Base-by-base conservation (phyloP, 2,888 invertebrate species). In the Epinotia brunnichana region DNA sequence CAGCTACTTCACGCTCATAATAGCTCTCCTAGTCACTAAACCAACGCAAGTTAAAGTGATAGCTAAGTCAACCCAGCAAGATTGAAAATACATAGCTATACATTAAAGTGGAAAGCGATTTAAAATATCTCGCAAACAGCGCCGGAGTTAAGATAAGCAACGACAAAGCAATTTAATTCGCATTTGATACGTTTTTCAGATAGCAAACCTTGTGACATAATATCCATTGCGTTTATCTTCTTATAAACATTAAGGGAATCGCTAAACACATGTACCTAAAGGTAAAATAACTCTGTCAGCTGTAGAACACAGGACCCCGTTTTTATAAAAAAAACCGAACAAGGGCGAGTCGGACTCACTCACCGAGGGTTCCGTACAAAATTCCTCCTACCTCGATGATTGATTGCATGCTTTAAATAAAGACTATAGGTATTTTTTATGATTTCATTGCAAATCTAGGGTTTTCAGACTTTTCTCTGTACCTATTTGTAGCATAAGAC, bases 81-180 rank as follows among this genome's bases (percentile, higher is more conserved):
- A 29, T 57, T 29, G 29, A 57, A 57, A 35, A n/a, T 57, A 5
- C 13, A 1, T 56, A 13, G 2, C 13, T 13, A 1, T 15, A 24
- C 29, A 9, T 29, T 13, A 9, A 13, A 19, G 17, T 19, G 19
- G 15, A 41, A 41, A 60, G 21, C 41, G 21, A 39, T 60, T 60
- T 60, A 48, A 24, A 62, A 24, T 29, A 57, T 59, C 39, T 59
- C 39, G 11, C 39, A 21, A 62, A 21, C 21, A 11, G 9, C 24
- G 24, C 13, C 13, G 11, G 19, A 19, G 21, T n/a, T 48, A 15
- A 62, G 61, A 62, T 62, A 62, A 62, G 24, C 44, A 48, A 19
- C 24, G 44, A 62, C n/a, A 62, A 62, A 62, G 61, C 61, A 21
- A 62, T 62, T 62, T 48, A 17, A 48, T 62, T 24, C 61, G 44